A percentile compares a stretch with the other conserved stretches of the same genome.
Conservation (phyloP, 2,113 vertebrate species). For the Arvicanthis niloticus region DNA sequence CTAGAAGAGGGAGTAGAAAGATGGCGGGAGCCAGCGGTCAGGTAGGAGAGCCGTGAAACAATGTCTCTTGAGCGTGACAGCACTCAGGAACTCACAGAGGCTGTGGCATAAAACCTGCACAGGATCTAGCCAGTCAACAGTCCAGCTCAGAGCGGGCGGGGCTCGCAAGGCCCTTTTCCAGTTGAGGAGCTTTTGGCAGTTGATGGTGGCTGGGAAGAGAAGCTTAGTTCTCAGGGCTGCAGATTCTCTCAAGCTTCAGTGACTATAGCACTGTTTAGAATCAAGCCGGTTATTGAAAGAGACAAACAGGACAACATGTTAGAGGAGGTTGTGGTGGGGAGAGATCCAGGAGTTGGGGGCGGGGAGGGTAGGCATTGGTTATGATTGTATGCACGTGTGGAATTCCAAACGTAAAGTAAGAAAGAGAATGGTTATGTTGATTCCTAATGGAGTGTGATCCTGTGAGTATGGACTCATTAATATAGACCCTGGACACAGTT, state of each 20-base stretch:
- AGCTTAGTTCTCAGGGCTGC: neutral
- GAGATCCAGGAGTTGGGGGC: neutral
- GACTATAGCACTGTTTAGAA: neutral
- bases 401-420: neutral
- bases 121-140: neutral
- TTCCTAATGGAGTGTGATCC: accelerated
- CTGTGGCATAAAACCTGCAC: neutral
- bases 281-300: neutral
- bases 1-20: neutral
- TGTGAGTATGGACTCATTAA: accelerated
- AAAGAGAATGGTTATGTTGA: accelerated
- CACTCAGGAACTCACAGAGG: neutral
- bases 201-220: neutral
- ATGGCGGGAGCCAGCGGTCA: neutral
- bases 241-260: neutral
- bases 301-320: neutral
- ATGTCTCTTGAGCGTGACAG: neutral
- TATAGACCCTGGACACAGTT: neutral
- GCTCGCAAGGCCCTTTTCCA: neutral
- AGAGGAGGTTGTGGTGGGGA: neutral
- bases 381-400: no score
- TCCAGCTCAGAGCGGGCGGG: neutral
- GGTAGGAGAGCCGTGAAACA: neutral
- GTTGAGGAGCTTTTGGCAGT: neutral
- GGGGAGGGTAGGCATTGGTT: neutral